phyloP scores from a whole-genome alignment of 1,140 invertebrate genomes.

The Campodea augens region DNA sequence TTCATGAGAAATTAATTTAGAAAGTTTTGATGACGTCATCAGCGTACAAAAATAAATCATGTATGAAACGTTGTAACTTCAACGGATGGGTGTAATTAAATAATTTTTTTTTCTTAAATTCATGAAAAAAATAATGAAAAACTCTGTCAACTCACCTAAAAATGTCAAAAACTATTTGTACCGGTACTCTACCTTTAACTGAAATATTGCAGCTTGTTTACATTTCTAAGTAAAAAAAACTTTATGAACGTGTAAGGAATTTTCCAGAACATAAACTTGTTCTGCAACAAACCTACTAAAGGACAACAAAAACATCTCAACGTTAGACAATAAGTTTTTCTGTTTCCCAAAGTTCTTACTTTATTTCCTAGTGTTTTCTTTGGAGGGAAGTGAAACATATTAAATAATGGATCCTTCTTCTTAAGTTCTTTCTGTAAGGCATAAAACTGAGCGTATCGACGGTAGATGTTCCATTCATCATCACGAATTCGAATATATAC shows the following conservation, averaged over 20 bases:
- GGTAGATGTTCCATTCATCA: constrained; percentile 85
- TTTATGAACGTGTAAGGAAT: constrained; percentile 3
- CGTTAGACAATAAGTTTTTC: constrained; percentile 1
- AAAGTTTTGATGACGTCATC: no score
- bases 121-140: no score
- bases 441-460: constrained; percentile 77
- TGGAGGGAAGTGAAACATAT: constrained; percentile 75
- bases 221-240: constrained; percentile 8
- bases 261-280: not conserved
- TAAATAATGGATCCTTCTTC: constrained; percentile 55
- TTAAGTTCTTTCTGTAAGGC: constrained; percentile 58
- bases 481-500: constrained; percentile 63
- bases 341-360: constrained; percentile 26
- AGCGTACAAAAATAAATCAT: no score
- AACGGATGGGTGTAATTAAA: no score
- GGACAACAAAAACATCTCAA: constrained; percentile 4
- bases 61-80: no score
- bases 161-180: no score
- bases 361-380: constrained; percentile 81
- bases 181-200: no score
- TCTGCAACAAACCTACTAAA: constrained; percentile 1
- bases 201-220: no score
- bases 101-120: no score
- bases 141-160: no score
- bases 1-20: no score